Conservation (phyloP, 2,113 vertebrate genomes). For the Cryptomyrus ogoouensis region DNA sequence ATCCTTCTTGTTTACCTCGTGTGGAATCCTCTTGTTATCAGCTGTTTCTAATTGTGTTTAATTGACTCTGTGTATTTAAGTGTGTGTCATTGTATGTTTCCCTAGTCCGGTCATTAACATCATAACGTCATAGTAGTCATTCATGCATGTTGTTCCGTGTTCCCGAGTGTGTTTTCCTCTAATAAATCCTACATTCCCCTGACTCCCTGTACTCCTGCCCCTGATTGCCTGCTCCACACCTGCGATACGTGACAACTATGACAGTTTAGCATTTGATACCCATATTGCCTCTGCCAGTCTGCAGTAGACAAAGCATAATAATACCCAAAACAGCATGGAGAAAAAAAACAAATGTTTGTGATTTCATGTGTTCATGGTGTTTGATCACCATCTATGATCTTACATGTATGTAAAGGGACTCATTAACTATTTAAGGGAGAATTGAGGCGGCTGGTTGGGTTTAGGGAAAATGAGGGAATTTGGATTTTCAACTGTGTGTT, state of each 20-base stretch:
- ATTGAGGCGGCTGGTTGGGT: neutral
- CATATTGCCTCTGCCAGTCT: neutral
- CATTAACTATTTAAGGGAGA: neutral
- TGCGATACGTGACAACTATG: neutral
- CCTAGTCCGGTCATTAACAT: too few relatives aligned
- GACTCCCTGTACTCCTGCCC: too few relatives aligned
- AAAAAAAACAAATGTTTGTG: neutral
- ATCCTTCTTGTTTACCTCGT: too few relatives aligned
- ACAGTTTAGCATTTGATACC: neutral
- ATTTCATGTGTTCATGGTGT: neutral
- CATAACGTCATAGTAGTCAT: too few relatives aligned
- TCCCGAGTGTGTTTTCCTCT: too few relatives aligned
- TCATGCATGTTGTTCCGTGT: too few relatives aligned
- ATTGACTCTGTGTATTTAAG: too few relatives aligned
- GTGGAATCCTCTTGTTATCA: too few relatives aligned
- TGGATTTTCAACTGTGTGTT: neutral
- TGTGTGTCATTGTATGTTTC: too few relatives aligned
- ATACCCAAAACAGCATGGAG: neutral
- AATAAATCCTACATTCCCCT: too few relatives aligned
- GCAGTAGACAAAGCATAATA: neutral
- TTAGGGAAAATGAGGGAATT: neutral
- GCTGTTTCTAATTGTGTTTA: too few relatives aligned
- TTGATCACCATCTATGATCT: neutral
- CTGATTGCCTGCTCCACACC: too few relatives aligned
- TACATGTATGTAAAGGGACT: neutral